Conservation (phyloP, 1,140 invertebrate genomes). For the Triops cancriformis region DNA sequence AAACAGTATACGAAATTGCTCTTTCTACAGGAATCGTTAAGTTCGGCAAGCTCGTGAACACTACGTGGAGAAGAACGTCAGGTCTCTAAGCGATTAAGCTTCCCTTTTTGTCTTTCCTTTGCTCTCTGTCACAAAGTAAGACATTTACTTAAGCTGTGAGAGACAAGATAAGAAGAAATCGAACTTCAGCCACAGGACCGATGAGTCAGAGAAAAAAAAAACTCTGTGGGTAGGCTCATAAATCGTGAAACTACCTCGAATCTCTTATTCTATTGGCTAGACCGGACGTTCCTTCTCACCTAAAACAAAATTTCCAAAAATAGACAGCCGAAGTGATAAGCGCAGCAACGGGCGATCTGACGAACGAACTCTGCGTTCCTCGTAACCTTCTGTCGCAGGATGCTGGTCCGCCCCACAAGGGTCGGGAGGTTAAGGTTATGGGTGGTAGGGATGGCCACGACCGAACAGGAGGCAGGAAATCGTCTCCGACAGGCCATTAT, state of each 20-base stretch:
- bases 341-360: background rate
- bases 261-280: background rate
- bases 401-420: background rate
- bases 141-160: background rate
- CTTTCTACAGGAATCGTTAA: too few relatives aligned
- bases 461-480: background rate
- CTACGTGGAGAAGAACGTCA: too few relatives aligned
- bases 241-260: background rate
- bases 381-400: background rate
- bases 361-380: too few relatives aligned
- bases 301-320: background rate
- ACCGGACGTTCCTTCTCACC: background rate
- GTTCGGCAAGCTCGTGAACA: too few relatives aligned
- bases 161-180: slow-evolving; percentile 7
- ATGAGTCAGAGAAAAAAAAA: background rate
- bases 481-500: background rate
- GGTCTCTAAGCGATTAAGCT: background rate
- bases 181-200: background rate
- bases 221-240: background rate
- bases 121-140: background rate
- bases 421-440: background rate
- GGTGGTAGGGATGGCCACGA: background rate
- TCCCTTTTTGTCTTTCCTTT: background rate
- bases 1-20: too few relatives aligned
- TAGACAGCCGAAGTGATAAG: background rate